Evolutionary conservation across 2,888 invertebrate species (phyloP).

Genomic region (Drosophila differens): DNA sequence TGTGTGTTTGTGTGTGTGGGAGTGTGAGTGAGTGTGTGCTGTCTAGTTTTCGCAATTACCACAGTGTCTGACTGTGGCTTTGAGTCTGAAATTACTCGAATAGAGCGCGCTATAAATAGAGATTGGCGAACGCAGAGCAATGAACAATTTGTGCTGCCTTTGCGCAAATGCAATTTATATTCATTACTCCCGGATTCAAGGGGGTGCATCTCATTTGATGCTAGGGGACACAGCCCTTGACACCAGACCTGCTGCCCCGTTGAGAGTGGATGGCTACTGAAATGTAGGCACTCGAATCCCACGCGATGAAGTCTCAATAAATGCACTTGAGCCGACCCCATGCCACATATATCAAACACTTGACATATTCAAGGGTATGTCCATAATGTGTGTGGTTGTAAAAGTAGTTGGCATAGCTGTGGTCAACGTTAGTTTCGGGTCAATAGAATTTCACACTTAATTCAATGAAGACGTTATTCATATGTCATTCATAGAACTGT

Average conservation of each 20-base stretch:
- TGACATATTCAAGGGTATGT: slow-evolving; percentile 26
- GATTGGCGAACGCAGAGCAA: slow-evolving; percentile 12
- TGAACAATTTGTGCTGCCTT: slow-evolving; percentile 1
- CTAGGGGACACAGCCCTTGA: background rate
- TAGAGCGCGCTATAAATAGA: slow-evolving; percentile 45
- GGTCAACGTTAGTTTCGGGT: background rate
- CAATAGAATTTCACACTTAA: background rate
- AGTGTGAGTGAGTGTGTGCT: slow-evolving; percentile 12
- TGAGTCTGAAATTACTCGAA: slow-evolving; percentile 45
- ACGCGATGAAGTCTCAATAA: background rate
- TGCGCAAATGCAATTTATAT: slow-evolving; percentile 58
- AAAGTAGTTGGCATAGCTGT: slow-evolving; percentile 9
- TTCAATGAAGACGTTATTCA: background rate
- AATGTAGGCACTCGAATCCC: background rate
- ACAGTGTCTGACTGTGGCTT: slow-evolving; percentile 12
- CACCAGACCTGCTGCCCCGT: slow-evolving; percentile 4
- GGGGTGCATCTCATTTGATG: slow-evolving; percentile 13
- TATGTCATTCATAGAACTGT: background rate
- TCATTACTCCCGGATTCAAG: slow-evolving; percentile 45
- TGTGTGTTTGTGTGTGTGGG: background rate
- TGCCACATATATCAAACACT: slow-evolving; percentile 4
- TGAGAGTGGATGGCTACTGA: background rate
- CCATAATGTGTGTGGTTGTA: background rate
- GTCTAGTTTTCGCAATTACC: slow-evolving; percentile 45
- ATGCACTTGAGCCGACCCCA: slow-evolving; percentile 13